phyloP scores from a whole-genome alignment of 92 coral and sea anemone species.

The Diadumene lineata region DNA sequence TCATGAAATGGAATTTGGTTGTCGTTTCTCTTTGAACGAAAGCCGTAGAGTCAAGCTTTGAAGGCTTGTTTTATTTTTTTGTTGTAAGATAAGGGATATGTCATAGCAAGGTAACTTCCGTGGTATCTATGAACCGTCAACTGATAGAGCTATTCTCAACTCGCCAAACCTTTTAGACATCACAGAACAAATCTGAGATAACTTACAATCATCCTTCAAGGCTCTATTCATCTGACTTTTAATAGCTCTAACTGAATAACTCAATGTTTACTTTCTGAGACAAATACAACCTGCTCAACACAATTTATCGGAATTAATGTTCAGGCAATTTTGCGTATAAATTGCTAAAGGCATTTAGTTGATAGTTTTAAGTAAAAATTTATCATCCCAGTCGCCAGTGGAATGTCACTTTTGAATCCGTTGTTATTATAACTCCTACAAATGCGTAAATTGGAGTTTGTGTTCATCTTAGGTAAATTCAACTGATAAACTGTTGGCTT shows the following conservation, averaged over 20 bases:
- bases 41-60: slow-evolving; percentile 17
- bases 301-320: slow-evolving; percentile 6
- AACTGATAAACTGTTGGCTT: background rate
- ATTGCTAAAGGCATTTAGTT: slow-evolving; percentile 19
- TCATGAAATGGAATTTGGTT: background rate
- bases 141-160: slow-evolving; percentile 1
- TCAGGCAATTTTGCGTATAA: background rate
- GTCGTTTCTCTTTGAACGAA: slow-evolving; percentile 12
- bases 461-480: no score
- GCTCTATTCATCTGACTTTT: slow-evolving; percentile 16
- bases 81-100: slow-evolving; percentile 1
- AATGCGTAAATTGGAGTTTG: background rate
- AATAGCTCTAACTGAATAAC: slow-evolving; percentile 9
- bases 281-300: background rate
- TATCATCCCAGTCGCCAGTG: background rate
- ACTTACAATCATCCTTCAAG: slow-evolving; percentile 19
- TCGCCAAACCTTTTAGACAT: slow-evolving; percentile 30
- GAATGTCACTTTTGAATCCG: background rate
- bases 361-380: slow-evolving; percentile 14
- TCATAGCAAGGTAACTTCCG: slow-evolving; percentile 27
- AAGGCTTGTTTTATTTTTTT: slow-evolving; percentile 1
- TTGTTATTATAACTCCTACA: background rate
- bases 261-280: slow-evolving; percentile 3
- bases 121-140: background rate
- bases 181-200: slow-evolving; percentile 18